Percentiles rank a stretch among this genome's conserved stretches.
Evolutionary conservation across 2,888 invertebrate genomes (phyloP).

Genomic region (Cosmopolites sordidus): DNA sequence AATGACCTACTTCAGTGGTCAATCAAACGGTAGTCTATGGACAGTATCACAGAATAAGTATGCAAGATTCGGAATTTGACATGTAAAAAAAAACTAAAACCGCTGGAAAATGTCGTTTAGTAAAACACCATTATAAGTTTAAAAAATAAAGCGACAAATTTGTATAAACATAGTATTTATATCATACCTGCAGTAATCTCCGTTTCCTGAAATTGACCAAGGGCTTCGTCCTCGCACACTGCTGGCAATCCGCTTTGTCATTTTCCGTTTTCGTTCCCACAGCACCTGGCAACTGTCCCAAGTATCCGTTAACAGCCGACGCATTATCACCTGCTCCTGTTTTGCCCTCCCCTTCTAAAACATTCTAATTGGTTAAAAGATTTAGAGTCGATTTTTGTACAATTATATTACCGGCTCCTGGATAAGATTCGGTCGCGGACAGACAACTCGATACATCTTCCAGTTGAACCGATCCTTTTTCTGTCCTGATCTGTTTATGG

Average conservation of each 20-base stretch:
- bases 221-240: conserved; percentile 63
- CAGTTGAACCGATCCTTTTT: conserved; percentile 59
- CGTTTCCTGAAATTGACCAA: conserved; percentile 66
- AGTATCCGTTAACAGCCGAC: conserved; percentile 57
- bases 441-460: conserved; percentile 36
- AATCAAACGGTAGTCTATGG: too few species aligned
- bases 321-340: conserved; percentile 36
- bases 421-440: conserved; percentile 43
- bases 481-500: conserved; percentile 60
- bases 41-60: too few species aligned
- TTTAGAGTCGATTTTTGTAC: not conserved
- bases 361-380: not conserved
- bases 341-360: not conserved
- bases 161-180: too few species aligned
- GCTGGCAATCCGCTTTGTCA: conserved; percentile 38
- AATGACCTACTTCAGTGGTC: too few species aligned
- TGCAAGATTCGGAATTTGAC: too few species aligned
- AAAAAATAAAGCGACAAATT: too few species aligned
- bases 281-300: conserved; percentile 60
- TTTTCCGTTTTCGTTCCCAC: conserved; percentile 35
- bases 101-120: too few species aligned
- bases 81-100: too few species aligned
- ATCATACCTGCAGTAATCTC: conserved; percentile 64
- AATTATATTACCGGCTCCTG: conserved; percentile 5
- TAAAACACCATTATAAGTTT: too few species aligned